Conservation (phyloP, 2,113 vertebrate species). For the Dinomys branickii region DNA sequence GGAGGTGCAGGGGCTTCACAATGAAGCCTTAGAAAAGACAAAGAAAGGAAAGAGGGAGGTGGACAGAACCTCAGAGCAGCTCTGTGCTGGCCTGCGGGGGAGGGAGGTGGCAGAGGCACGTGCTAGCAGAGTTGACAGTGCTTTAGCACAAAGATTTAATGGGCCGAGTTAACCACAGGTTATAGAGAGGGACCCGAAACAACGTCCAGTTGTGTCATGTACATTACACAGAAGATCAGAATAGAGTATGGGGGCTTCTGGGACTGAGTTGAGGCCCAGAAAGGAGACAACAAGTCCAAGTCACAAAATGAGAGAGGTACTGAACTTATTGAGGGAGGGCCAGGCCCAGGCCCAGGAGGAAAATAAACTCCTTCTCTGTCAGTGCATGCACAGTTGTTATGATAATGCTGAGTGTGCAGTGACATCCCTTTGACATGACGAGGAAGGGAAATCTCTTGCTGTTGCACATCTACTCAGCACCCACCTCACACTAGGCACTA, state of each 20-base stretch:
- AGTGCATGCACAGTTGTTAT: not conserved
- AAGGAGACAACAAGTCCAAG: not conserved
- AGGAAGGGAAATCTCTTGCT: not conserved
- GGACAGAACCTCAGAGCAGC: not conserved
- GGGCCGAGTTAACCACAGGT: not conserved
- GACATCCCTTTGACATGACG: not conserved
- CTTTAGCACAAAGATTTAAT: not conserved
- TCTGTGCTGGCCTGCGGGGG: not conserved
- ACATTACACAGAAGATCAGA: slow-evolving; percentile 8
- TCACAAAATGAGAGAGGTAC: not conserved
- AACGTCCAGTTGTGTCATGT: not conserved
- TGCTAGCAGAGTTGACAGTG: not conserved
- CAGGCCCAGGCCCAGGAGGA: not conserved
- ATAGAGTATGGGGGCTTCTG: not conserved
- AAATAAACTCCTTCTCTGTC: not conserved
- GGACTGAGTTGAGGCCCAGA: not conserved
- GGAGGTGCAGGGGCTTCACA: not conserved
- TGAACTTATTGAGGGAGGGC: not conserved
- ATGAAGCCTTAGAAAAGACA: not conserved
- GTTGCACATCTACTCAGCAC: not conserved
- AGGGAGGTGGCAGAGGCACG: not conserved
- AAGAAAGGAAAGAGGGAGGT: not conserved
- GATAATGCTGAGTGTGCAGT: not conserved
- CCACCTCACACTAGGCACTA: not conserved
- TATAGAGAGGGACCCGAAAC: not conserved